Evolutionary conservation across 2,888 invertebrate genomes (phyloP).

Genomic region (Lasioglossum marginatum): DNA sequence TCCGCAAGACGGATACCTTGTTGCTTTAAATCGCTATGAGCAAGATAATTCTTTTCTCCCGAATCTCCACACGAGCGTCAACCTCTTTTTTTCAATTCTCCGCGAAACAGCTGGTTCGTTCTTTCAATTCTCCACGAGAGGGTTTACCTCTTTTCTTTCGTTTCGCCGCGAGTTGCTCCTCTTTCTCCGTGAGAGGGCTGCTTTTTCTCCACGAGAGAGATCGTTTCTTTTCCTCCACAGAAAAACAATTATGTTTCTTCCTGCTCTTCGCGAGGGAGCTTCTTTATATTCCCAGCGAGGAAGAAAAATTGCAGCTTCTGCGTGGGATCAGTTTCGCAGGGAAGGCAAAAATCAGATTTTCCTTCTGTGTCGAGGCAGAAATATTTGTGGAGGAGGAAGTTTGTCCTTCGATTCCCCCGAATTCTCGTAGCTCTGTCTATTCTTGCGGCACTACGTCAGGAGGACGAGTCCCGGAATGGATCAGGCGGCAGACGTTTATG

Average conservation of each 20-base stretch:
- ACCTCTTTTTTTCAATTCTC: background rate
- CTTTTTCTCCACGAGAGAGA: too few relatives aligned
- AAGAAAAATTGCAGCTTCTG: background rate
- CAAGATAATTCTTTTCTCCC: background rate
- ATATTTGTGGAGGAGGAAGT: background rate
- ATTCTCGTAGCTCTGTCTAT: background rate
- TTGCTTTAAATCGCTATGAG: background rate
- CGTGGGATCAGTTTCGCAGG: background rate
- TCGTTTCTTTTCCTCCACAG: background rate
- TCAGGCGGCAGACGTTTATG: slow-evolving; percentile 21
- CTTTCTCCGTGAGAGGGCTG: background rate
- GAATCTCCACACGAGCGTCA: background rate
- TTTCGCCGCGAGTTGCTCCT: background rate
- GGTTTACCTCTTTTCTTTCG: background rate
- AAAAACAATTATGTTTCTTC: slow-evolving; percentile 3
- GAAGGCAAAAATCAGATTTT: background rate
- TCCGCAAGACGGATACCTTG: background rate
- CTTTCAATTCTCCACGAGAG: background rate
- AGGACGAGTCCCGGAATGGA: background rate
- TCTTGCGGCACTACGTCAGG: background rate
- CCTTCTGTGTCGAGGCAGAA: background rate
- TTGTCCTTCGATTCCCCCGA: background rate
- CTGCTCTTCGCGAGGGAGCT: background rate
- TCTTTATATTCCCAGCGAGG: background rate
- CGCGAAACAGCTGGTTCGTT: background rate